Evolutionary conservation across 2,797 vertebrate species (phyloP), one percentile per base, ranked within the genome.

Genomic region (Bucorvus abyssinicus): DNA sequence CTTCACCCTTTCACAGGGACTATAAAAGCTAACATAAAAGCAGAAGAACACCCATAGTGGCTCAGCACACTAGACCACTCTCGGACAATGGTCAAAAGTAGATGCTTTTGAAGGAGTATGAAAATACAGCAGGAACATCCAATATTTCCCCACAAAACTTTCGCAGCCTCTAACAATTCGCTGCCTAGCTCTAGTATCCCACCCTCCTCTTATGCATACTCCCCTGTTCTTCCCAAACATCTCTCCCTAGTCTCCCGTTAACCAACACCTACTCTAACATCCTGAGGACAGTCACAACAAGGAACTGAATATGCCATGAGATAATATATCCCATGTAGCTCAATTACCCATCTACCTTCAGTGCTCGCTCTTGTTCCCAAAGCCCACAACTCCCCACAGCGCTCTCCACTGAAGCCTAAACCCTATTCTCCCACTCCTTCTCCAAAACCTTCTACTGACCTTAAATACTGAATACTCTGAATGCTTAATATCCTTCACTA

Each of bases 231-330:
- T 86, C 76, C 22, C 42, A 86, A 69, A 86, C 65, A 60, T 32
- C 44, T 49, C 61, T 88, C 89, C 82, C 57, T 59, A 40, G 77
- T 49, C 73, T 73, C 69, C 89, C 85, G 69, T 86, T 88, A 94
- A 89, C 68, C 55, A 91, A 80, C 1, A 9, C 53, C 87, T 85
- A 87, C 84, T 81, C 87, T 76, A 87, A 87, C 24, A 87, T 83
- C 53, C 57, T 87, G 61, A 92, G 53, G 50, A 78, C 81, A 92
- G 85, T 94, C 68, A 90, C n/a, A 38, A 84, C 20, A 60, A 87
- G 59, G 45, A 83, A 90, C 22, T 88, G 84, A 82, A 93, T 79
- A 55, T 12, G 57, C 49, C 36, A 69, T 61, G 65, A 91, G 89
- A 85, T 81, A 94, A 95, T 91, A 53, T 44, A 78, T 78, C 69